phyloP scores from a whole-genome alignment of 2,888 invertebrate species.

The Erebia ligea region DNA sequence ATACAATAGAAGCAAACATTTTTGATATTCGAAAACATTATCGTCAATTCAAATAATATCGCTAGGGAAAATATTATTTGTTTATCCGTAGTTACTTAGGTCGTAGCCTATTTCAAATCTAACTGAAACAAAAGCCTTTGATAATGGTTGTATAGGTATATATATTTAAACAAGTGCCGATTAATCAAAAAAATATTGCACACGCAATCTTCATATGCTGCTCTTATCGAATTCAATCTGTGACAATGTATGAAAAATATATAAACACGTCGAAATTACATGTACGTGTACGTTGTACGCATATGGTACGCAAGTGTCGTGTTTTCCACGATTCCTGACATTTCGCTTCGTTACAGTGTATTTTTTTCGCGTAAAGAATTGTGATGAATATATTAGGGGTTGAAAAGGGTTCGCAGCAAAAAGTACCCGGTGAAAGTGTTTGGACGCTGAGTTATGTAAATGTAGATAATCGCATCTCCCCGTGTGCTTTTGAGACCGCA shows the following conservation, averaged over 20 bases:
- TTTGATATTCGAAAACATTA: too few relatives aligned
- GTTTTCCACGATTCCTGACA: slow-evolving; percentile 29
- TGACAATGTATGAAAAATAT: slow-evolving; percentile 20
- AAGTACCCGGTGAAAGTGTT: slow-evolving; percentile 33
- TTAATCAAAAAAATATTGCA: not conserved
- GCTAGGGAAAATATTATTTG: too few relatives aligned
- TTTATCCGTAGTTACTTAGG: too few relatives aligned
- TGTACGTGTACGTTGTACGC: not conserved
- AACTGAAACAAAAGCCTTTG: too few relatives aligned
- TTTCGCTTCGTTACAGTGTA: slow-evolving; percentile 30
- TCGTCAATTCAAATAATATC: too few relatives aligned
- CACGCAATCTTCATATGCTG: not conserved
- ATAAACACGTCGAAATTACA: slow-evolving; percentile 21
- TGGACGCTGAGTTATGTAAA: slow-evolving; percentile 37
- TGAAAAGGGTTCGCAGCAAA: slow-evolving; percentile 38
- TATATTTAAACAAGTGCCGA: too few relatives aligned
- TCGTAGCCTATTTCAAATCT: too few relatives aligned
- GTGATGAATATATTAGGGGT: slow-evolving; percentile 43
- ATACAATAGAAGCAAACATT: too few relatives aligned
- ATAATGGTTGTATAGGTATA: too few relatives aligned
- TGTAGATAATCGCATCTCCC: slow-evolving; percentile 34
- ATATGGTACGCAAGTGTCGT: slow-evolving; percentile 11
- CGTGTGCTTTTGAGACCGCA: slow-evolving; percentile 16
- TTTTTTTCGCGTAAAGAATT: slow-evolving; percentile 36
- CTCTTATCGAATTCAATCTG: slow-evolving; percentile 23